Conservation (phyloP, 2,888 invertebrate genomes). For the Tortrix viridana region DNA sequence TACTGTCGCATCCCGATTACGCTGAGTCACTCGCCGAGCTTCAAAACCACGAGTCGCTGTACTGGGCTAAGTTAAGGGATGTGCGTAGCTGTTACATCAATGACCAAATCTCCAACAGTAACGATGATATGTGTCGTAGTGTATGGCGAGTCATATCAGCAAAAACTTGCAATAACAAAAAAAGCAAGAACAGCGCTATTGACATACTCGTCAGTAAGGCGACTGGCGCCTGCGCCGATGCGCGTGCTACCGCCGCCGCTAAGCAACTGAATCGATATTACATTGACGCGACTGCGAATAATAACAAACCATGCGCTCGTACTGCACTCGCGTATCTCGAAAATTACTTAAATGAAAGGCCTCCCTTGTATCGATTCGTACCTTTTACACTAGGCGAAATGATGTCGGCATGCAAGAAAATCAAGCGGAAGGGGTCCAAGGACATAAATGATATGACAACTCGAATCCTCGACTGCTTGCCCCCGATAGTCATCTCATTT, state of each 20-base stretch:
- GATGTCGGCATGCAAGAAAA: neutral
- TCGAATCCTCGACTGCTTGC: neutral
- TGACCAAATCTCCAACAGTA: no score
- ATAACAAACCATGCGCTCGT: neutral
- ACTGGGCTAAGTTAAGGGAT: neutral
- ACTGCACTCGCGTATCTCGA: slow-evolving; percentile 2
- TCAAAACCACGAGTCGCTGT: neutral
- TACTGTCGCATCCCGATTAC: neutral
- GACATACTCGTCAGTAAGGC: slow-evolving; percentile 8
- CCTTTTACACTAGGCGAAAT: neutral
- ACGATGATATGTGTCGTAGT: slow-evolving; percentile 1
- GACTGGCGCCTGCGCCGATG: neutral
- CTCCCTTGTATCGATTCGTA: neutral
- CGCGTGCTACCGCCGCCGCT: slow-evolving; percentile 7
- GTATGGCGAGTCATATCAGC: slow-evolving; percentile 8
- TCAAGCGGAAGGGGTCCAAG: neutral
- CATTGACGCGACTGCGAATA: neutral
- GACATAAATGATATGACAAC: neutral
- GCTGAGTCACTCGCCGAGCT: neutral
- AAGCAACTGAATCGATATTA: slow-evolving; percentile 3
- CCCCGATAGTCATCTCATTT: neutral
- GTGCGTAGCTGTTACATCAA: neutral
- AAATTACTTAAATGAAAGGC: neutral
- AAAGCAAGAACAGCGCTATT: neutral
- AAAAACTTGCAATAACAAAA: slow-evolving; percentile 7